Base-by-base conservation (phyloP, 2,797 vertebrate species). In the Mus minutoides region DNA sequence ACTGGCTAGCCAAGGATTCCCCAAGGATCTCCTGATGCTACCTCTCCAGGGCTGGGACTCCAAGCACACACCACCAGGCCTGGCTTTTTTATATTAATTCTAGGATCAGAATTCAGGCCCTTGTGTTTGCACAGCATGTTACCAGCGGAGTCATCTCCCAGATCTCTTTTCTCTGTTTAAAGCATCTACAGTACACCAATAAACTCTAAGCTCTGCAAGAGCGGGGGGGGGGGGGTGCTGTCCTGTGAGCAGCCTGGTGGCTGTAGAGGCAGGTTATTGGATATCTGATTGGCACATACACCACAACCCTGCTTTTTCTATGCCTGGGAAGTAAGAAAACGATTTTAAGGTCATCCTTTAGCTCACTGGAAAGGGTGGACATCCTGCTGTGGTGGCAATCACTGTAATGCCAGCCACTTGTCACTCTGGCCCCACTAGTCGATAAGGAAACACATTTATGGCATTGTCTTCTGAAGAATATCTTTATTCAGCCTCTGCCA, bases 401-500 rank as follows among this genome's bases (percentile, higher is more conserved):
- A 54, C 64, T 82, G 2, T 9, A 79, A 34, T 24, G 54, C 14
- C 13, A 95, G 91, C n/a, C 58, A 60, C 80, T 76, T 96, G 80
- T 91, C 96, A 54, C 75, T 90, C 90, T 31, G 75, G 60, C 29
- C 56, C 88, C 69, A 84, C 8, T 67, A 58, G 79, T 60, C 86
- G 77, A 94, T 80, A 82, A 77, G 91, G 83, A 79, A 90, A 88
- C 52, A 54, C 49, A 95, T 95, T 82, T 54, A 91, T 88, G 86
- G 24, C 34, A 76, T 40, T 94, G 62, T 97, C 85, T 95, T 87
- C 71, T 58, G 75, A 92, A 94, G 90, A 96, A 78, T 91, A 54
- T 92, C 90, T 96, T 87, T 91, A 92, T 91, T 95, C 78, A 75
- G 46, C 29, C 4, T 69, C 79, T 91, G 86, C 52, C 80, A 94